Evolutionary conservation across 2,888 invertebrate species (phyloP).

Genomic region (Desoria tigrina): DNA sequence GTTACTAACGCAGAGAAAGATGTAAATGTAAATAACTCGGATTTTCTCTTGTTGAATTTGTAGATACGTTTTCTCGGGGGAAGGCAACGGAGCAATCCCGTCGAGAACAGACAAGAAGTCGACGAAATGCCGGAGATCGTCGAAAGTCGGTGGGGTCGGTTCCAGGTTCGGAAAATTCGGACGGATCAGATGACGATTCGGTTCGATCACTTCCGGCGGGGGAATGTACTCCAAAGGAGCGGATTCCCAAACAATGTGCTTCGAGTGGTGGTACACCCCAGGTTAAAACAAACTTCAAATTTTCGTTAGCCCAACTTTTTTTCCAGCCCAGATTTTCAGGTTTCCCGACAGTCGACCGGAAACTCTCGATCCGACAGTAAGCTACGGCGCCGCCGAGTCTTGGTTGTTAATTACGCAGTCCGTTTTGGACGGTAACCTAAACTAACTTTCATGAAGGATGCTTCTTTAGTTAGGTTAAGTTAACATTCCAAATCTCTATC

Average conservation of each 20-base stretch:
- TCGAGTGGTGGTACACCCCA: conserved; percentile 50
- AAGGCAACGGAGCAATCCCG: conserved; percentile 24
- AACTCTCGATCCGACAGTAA: too few relatives aligned
- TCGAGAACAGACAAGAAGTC: conserved; percentile 26
- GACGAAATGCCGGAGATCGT: conserved; percentile 36
- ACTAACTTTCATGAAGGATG: too few relatives aligned
- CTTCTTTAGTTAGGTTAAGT: too few relatives aligned
- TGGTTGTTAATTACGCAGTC: too few relatives aligned
- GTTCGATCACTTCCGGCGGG: conserved; percentile 49
- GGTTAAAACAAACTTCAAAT: conserved; percentile 17
- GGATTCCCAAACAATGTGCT: conserved; percentile 46
- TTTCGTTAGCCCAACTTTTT: background rate
- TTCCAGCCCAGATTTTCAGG: background rate
- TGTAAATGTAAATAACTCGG: background rate
- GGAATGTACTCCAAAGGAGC: conserved; percentile 44
- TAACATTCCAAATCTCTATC: too few relatives aligned
- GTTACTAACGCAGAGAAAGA: too few relatives aligned
- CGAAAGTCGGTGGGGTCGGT: conserved; percentile 49
- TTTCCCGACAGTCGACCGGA: background rate
- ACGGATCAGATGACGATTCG: conserved; percentile 47
- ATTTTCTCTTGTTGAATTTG: conserved; percentile 5
- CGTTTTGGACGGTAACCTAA: too few relatives aligned
- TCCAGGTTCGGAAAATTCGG: conserved; percentile 48
- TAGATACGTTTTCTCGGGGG: conserved; percentile 34
- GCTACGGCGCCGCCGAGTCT: too few relatives aligned